Base-by-base conservation (phyloP, 2,797 vertebrate genomes). In the Euthynnus affinis region DNA sequence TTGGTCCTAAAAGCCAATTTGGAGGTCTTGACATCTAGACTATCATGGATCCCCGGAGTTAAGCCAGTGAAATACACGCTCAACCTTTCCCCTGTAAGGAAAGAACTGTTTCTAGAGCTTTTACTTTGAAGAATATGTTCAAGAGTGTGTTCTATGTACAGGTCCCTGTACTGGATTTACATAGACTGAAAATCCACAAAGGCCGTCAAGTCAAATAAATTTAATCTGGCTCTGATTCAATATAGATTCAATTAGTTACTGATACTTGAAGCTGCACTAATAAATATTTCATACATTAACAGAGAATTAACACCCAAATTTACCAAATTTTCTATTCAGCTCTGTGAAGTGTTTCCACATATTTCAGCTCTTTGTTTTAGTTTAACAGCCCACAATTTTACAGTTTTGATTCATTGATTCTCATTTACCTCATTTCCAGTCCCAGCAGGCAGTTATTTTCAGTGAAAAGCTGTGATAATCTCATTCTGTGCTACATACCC, bases 1-100 rank as follows among this genome's bases (percentile, higher is more conserved):
- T 70, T 59, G 63, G 64, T 79, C 84, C 69, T 88, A 84, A 91
- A 88, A 91, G 89, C 81, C 88, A 88, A 90, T 91, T 90, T 92
- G 68, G 67, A 89, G 71, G 77, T 89, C 87, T 81, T 83, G 87
- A 90, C 88, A 83, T 78, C 73, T 37, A 80, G 64, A 77, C 71
- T 40, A 78, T 80, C 74, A 46, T 42, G 68, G 70, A 84, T 87
- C 78, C 49, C 77, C 4, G 14, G 76, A 84, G 80, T 83, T 81
- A 80, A 76, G 55, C 71, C 46, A 70, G 56, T 37, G 69, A 86
- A 88, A 87, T 75, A 78, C 83, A 86, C 2, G 44, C 13, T 64
- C n/a, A 57, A 60, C 60, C 63, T 32, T 66, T 76, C 34, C 22
- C 49, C 56, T 60, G 42, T 49, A 9, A 67, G 53, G 42, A 74